These are phyloP conservation scores for Etheostoma perlongum DNA, from an alignment of 2,797 vertebrate species.

Conservation along the genomic window DNA sequence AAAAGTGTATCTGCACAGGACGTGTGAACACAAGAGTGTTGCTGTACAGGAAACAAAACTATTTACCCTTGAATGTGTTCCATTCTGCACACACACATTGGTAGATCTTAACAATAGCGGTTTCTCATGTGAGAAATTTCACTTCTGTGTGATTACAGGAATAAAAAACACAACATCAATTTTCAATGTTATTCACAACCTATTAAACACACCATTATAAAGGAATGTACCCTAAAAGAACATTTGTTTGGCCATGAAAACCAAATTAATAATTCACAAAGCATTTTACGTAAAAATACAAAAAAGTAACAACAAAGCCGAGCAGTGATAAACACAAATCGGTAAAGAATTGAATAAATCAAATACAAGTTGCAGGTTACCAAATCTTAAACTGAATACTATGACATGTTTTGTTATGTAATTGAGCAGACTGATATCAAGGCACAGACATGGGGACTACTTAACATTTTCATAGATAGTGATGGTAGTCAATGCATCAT, in stretches of 20 bases:
- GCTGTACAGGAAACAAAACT: constrained; percentile 44
- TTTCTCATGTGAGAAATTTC: constrained; percentile 25
- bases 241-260: background rate
- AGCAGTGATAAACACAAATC: background rate
- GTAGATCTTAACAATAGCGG: background rate
- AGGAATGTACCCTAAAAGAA: background rate
- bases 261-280: background rate
- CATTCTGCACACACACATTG: background rate
- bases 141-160: constrained; percentile 28
- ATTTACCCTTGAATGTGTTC: background rate
- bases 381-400: background rate
- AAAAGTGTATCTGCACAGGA: background rate
- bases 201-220: background rate
- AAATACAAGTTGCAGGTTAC: background rate
- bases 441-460: background rate
- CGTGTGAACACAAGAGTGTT: background rate
- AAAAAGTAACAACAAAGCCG: background rate
- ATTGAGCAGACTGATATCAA: background rate
- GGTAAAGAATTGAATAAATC: background rate
- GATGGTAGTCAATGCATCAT: fast-evolving
- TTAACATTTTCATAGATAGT: constrained; percentile 9
- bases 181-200: fast-evolving
- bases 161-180: background rate
- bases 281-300: background rate
- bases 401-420: background rate